A percentile compares a stretch with the other conserved stretches of the same genome.
phyloP scores from a whole-genome alignment of 2,888 invertebrate species.

The Himalopsyche japonica region DNA sequence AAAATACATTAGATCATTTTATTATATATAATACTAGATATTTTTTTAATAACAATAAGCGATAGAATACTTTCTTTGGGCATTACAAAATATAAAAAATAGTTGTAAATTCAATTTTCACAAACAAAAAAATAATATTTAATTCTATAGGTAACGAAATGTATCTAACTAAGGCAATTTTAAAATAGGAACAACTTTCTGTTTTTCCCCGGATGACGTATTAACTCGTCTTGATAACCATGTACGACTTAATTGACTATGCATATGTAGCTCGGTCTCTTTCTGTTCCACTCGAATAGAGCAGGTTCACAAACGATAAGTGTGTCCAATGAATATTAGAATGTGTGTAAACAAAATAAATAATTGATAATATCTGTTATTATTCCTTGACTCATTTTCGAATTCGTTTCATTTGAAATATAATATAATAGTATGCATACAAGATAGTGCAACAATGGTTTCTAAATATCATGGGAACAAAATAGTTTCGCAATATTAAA shows the following conservation, averaged over 20 bases:
- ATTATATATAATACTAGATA: no score
- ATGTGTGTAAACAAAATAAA: conserved; percentile 13
- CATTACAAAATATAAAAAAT: no score
- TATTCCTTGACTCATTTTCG: conserved; percentile 14
- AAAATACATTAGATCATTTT: no score
- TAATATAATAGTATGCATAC: neutral
- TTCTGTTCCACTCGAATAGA: neutral
- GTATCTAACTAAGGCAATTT: neutral
- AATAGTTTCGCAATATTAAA: no score
- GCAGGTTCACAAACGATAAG: neutral
- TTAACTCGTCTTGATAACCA: neutral
- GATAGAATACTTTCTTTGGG: no score
- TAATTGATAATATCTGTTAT: neutral
- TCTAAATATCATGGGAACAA: neutral
- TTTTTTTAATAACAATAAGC: no score
- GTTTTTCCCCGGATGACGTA: neutral
- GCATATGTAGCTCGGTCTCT: neutral
- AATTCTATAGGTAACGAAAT: no score
- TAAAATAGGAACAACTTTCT: neutral
- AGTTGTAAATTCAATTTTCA: no score
- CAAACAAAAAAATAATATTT: no score
- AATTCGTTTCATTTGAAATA: neutral
- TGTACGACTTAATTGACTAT: neutral
- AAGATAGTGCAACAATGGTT: neutral
- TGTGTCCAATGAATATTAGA: neutral